phyloP scores from a whole-genome alignment of 1,140 invertebrate genomes.

The Anagrus nilaparvatae region DNA sequence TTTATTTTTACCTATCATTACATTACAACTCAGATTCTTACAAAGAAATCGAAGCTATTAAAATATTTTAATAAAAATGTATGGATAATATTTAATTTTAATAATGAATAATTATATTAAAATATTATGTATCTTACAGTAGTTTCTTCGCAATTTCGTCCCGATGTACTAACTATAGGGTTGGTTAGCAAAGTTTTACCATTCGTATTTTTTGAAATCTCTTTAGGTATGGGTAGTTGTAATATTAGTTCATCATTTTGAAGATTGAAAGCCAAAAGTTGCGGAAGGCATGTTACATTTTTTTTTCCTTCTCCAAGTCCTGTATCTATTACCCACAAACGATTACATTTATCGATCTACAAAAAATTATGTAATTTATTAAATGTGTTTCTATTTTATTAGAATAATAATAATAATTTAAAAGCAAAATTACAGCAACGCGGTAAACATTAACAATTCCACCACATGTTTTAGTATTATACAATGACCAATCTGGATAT shows the following conservation, averaged over 20 bases:
- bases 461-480: conserved; percentile 2
- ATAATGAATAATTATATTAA: no score
- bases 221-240: conserved; percentile 8
- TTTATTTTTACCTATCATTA: no score
- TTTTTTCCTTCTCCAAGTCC: conserved; percentile 41
- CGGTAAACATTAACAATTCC: no score
- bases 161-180: conserved; percentile 8
- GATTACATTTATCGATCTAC: conserved; percentile 52
- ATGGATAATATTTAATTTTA: no score
- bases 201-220: conserved; percentile 3
- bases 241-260: conserved; percentile 20
- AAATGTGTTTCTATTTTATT: no score
- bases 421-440: no score
- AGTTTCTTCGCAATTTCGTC: conserved; percentile 1
- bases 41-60: no score
- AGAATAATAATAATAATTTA: no score
- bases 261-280: conserved; percentile 54
- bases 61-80: no score
- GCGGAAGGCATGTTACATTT: conserved; percentile 44
- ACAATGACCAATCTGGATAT: conserved; percentile 14
- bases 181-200: conserved; percentile 3
- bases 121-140: no score
- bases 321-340: conserved; percentile 58
- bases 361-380: conserved; percentile 6
- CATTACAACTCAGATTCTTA: no score